phyloP scores from a whole-genome alignment of 2,888 invertebrate species.

The Polia nebulosa region DNA sequence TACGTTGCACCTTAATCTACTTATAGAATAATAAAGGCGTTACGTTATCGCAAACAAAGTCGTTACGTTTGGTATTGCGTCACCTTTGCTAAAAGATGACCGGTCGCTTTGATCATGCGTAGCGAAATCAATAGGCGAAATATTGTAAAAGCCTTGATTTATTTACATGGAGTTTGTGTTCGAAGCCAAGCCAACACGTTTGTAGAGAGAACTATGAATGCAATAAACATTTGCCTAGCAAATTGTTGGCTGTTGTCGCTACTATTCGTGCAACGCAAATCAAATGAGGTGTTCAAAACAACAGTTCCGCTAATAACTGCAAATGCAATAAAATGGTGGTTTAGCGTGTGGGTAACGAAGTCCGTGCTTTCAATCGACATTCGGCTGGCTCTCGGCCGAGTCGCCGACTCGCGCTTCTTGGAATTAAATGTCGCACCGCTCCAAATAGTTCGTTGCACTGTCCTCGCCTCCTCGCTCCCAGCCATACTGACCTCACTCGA shows the following conservation, averaged over 20 bases:
- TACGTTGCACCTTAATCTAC: constrained; percentile 49
- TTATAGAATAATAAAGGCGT: constrained; percentile 44
- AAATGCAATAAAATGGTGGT: constrained; percentile 60
- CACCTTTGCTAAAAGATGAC: constrained; percentile 59
- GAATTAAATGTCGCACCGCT: constrained; percentile 81
- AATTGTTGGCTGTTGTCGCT: constrained; percentile 38
- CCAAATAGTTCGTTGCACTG: constrained; percentile 86
- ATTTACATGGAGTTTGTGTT: constrained; percentile 26
- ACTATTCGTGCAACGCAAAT: constrained; percentile 54
- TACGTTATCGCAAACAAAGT: constrained; percentile 60
- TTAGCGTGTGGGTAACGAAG: constrained; percentile 59
- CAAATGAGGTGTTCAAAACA: constrained; percentile 56
- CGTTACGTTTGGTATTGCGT: constrained; percentile 65
- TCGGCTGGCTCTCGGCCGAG: constrained; percentile 74
- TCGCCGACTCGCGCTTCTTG: constrained; percentile 72
- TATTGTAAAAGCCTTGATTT: constrained; percentile 53
- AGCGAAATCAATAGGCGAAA: constrained; percentile 55
- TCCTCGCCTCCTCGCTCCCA: constrained; percentile 64
- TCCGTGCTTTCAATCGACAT: constrained; percentile 57
- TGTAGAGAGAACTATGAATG: constrained; percentile 7
- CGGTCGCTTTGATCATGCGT: constrained; percentile 63
- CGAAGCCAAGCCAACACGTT: constrained; percentile 15
- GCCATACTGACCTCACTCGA: constrained; percentile 60
- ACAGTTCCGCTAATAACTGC: constrained; percentile 60
- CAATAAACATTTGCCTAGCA: constrained; percentile 14